Base-by-base conservation (phyloP, 2,797 vertebrate species). In the Holocentrus rufus region DNA sequence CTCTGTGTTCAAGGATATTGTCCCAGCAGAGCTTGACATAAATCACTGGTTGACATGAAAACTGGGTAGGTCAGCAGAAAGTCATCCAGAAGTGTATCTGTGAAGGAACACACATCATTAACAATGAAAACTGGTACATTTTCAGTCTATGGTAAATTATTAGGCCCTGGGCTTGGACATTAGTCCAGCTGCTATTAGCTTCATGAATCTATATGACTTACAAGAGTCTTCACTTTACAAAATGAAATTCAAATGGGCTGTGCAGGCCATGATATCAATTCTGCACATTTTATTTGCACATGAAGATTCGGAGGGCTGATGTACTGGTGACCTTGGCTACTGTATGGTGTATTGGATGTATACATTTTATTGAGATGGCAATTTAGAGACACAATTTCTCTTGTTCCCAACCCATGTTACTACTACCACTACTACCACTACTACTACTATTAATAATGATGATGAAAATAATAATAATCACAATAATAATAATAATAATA, bases 61-160 rank as follows among this genome's bases (percentile, higher is more conserved):
- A 99, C 96, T 0, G 96, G 96, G 85, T 99, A 98, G 0, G 98
- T 98, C 86, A 99, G 93, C 74, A 99, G 94, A 87, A 99, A 98
- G 89, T 99, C 97, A 87, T 98, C 96, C 82, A 98, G 92, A 44
- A 98, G 96, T 27, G 93, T 95, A 78, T 97, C 97, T 99, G 94
- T 56, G 87, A 85, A 64, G 77, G 83, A 3, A 87, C 73, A 88
- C 10, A 62, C 23, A 74, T 22, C 6, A 72, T 46, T 58, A 4
- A 56, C 1, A 61, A 42, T 22, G 14, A 10, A 56, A 8, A 25
- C 22, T 46, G 9, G 9, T 46, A 46, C 15, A 50, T 50, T 20
- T 58, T 69, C 54, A 55, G 7, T 14, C 2, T 7, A 23, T 2
- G 1, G 1, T 8, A 67, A 5, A 68, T 22, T 31, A 81, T 20